phyloP scores from a whole-genome alignment of 2,113 vertebrate genomes.

The Sterna hirundo region DNA sequence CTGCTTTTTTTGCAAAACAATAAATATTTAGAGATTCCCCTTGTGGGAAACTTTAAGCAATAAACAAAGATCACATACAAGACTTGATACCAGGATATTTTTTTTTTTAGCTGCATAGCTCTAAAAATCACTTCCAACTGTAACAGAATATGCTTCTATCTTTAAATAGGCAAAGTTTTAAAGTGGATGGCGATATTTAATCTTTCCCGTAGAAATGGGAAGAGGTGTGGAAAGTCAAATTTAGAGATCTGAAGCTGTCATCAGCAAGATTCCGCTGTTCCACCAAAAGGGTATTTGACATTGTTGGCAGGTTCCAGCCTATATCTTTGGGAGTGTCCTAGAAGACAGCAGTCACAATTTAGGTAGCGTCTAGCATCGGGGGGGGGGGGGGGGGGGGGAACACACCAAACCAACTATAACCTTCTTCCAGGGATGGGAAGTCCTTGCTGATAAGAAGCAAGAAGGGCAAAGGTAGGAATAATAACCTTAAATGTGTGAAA shows the following conservation, averaged over 20 bases:
- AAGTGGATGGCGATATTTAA: background rate
- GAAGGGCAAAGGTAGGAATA: background rate
- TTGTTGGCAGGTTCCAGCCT: background rate
- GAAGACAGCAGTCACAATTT: background rate
- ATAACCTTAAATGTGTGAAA: background rate
- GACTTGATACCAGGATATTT: background rate
- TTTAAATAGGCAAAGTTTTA: background rate
- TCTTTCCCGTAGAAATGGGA: background rate
- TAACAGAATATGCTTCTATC: background rate
- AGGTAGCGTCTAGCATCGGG: background rate
- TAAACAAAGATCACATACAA: background rate
- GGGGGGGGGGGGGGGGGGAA: no score
- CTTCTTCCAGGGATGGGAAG: background rate
- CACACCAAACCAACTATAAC: no score
- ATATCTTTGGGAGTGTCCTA: background rate
- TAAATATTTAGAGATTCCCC: background rate
- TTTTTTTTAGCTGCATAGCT: background rate
- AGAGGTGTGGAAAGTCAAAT: background rate
- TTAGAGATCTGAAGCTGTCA: background rate
- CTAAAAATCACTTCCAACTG: background rate
- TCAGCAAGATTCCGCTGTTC: background rate
- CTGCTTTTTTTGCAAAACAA: background rate
- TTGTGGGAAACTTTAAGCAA: background rate
- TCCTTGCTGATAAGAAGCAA: background rate
- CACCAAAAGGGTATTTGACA: background rate